Evolutionary conservation across 2,888 invertebrate species (phyloP), one percentile per base, ranked within the genome.

Genomic region (Alviniconcha strummeri): DNA sequence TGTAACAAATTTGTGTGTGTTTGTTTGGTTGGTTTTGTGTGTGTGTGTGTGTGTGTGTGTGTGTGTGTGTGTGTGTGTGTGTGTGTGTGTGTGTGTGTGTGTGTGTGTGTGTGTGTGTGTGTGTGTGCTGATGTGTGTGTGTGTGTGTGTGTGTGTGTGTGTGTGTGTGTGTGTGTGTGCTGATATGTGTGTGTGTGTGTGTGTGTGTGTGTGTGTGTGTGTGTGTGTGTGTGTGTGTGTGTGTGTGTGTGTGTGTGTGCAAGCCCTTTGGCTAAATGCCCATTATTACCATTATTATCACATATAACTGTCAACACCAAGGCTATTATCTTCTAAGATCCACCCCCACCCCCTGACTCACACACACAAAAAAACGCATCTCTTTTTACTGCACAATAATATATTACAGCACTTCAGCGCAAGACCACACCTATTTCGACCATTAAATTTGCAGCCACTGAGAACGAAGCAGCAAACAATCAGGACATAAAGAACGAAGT

Each of bases 51-150:
- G 69, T 69, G 69, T 69, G 69, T 69, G 69, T 69, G 69, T 69
- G 69, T 69, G 69, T 69, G 69, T 69, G 69, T 69, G 69, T 69
- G 69, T 69, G 15, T 69, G 69, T 69, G 69, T 69, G 69, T 69
- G 13, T 13, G 69, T 69, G 69, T 17, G 69, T 69, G 69, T 17
- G 69, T 69, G 69, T 15, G n/a, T 69, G 69, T 6, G 69, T 69
- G n/a, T 17, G 69, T 3, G 69, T 6, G 69, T 17, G 69, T 13
- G 69, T 13, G 69, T 17, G 69, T 17, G 69, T 17, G 69, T 4
- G 69, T 17, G 69, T 17, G 17, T 15, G 69, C 17, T 4, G 17
- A 5, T 17, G 17, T 69, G 17, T 64, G 4, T 64, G 4, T 64
- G 64, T 64, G 64, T 64, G 64, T 64, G 64, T 64, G 64, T 64